Evolutionary conservation across 2,888 invertebrate species (phyloP).

Genomic region (Tanytarsus gracilentus): DNA sequence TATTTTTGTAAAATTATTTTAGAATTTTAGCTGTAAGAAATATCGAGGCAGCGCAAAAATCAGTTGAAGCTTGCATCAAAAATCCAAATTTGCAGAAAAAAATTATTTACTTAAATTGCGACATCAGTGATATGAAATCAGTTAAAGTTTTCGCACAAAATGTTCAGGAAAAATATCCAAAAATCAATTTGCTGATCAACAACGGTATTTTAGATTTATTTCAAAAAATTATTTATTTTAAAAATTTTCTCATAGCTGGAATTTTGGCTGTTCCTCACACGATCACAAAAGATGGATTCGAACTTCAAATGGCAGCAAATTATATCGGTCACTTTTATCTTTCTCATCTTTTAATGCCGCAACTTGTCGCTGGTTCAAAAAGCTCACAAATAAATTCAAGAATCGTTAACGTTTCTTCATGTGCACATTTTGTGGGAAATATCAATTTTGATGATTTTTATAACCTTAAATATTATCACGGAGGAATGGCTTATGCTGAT

Average conservation of each 20-base stretch:
- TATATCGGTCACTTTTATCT: constrained; percentile 79
- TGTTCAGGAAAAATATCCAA: constrained; percentile 53
- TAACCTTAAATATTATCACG: constrained; percentile 52
- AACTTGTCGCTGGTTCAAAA: constrained; percentile 52
- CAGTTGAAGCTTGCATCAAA: constrained; percentile 37
- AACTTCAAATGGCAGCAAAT: constrained; percentile 79
- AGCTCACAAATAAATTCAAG: constrained; percentile 49
- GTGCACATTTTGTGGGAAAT: constrained; percentile 63
- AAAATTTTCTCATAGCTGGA: constrained; percentile 73
- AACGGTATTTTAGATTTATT: constrained; percentile 55
- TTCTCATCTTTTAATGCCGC: constrained; percentile 69
- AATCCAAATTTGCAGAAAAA: constrained; percentile 46
- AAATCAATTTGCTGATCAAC: constrained; percentile 68
- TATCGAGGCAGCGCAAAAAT: constrained; percentile 47
- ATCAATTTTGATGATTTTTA: constrained; percentile 73
- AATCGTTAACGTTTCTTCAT: constrained; percentile 80
- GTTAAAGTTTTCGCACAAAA: constrained; percentile 63
- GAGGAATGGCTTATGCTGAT: constrained; percentile 66
- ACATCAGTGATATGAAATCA: constrained; percentile 67
- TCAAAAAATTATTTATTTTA: constrained; percentile 29
- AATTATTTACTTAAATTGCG: constrained; percentile 58
- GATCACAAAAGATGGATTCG: constrained; percentile 75
- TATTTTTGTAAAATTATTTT: neutral
- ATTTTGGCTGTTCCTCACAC: constrained; percentile 80
- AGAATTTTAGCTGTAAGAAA: constrained; percentile 60